phyloP scores from a whole-genome alignment of 2,797 vertebrate genomes.

The Rhodeus uyekii region DNA sequence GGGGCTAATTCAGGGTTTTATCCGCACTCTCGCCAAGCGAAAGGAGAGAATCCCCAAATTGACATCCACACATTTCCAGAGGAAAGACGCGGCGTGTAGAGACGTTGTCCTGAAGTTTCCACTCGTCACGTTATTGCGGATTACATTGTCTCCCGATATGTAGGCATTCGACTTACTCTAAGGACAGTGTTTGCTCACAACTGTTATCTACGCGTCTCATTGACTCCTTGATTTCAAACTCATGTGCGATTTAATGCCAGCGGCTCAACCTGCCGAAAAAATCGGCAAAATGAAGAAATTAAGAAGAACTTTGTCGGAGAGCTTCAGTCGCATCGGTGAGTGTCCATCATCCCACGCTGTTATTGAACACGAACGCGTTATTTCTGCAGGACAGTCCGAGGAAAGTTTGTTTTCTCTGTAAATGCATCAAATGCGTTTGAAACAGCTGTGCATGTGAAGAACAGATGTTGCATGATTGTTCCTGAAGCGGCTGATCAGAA shows the following conservation, averaged over 20 bases:
- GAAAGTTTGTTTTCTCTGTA: conserved; percentile 4
- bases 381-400: not conserved
- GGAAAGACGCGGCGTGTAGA: conserved; percentile 21
- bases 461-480: not conserved
- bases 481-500: not conserved
- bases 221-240: conserved; percentile 10
- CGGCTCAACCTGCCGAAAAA: conserved; percentile 84
- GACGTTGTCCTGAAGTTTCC: conserved; percentile 2
- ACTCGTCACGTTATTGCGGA: conserved; percentile 1
- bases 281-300: conserved; percentile 97
- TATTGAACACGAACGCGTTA: not conserved
- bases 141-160: conserved; percentile 45
- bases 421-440: too few species aligned
- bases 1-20: conserved; percentile 54
- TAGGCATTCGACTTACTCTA: conserved; percentile 5
- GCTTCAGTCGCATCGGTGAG: conserved; percentile 94
- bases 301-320: conserved; percentile 96
- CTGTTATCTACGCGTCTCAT: conserved; percentile 53
- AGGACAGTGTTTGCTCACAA: conserved; percentile 56
- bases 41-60: conserved; percentile 66
- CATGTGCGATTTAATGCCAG: conserved; percentile 89
- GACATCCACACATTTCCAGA: conserved; percentile 70
- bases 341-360: conserved; percentile 12
- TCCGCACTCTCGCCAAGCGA: conserved; percentile 49
- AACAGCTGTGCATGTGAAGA: not conserved